Evolutionary conservation across 64 coral and sea anemone genomes (phyloP), one percentile per base, ranked within the genome.

Genomic region (Montipora foliosa): DNA sequence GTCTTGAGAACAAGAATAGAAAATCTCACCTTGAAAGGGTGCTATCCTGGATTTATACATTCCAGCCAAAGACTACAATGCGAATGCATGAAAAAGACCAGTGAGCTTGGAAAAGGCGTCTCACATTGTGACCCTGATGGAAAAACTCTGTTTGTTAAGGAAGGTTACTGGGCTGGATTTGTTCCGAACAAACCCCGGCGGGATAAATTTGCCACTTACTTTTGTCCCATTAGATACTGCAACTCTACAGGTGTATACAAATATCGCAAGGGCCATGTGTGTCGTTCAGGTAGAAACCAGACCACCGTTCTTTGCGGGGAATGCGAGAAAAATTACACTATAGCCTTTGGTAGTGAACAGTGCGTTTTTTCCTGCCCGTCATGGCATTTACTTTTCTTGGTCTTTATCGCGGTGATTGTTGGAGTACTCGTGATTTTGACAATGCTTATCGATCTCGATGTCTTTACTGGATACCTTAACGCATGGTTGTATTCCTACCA

Each of bases 401-500:
- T 71, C 8, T 8, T 19, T 4, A 48, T 86, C 8, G 4, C 45
- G 8, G 16, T 71, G 15, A 64, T 20, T 19, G 1, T 71, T 12
- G 6, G 70, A 4, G 68, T 96, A 1, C 49, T 90, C 37, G 1
- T 44, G 9, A 49, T 93, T 19, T 0, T 6, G 5, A 58, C 51
- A 3, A 96, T 96, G 95, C 49, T 89, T 4, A 8, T 93, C 2
- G 82, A 96, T 12, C 20, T 96, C 0, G 91, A 93, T n/a, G 79
- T 73, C 4, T 96, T 96, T 77, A 93, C 95, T 9, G 90, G 95
- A 5, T 87, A 83, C 22, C 87, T 96, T 2, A 96, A 93, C 29
- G 95, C 79, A 46, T 93, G 71, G 12, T 64, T 96, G 4, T 96
- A 93, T 21, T 96, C 91, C 47, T 96, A 95, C 76, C 94, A 95